Percentiles rank a stretch among this genome's conserved stretches.
Evolutionary conservation across 2,113 vertebrate genomes (phyloP).

Genomic region (Agapornis roseicollis): DNA sequence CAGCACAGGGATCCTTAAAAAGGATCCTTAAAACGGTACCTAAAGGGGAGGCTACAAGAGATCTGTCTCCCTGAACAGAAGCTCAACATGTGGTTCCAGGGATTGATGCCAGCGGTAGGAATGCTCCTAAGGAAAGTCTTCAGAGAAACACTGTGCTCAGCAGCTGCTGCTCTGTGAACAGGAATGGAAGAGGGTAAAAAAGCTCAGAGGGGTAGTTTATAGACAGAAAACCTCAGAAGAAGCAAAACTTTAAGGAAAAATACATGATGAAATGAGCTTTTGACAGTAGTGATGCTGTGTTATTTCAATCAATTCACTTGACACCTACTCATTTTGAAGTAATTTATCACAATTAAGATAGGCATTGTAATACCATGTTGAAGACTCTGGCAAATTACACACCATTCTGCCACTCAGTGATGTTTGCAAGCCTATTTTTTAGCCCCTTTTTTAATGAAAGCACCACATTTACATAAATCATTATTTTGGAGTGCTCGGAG

Average conservation of each 20-base stretch:
- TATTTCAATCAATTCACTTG: not conserved
- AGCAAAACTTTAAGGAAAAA: not conserved
- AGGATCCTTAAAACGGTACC: not conserved
- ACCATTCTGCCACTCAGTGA: not conserved
- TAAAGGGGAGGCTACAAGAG: not conserved
- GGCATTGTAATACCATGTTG: not conserved
- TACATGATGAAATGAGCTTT: not conserved
- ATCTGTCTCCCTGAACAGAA: not conserved
- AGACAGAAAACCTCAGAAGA: not conserved
- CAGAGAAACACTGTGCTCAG: not conserved
- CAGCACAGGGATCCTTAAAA: not conserved
- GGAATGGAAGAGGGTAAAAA: not conserved
- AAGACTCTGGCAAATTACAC: not conserved
- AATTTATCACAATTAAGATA: constrained; percentile 26
- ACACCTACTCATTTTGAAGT: not conserved
- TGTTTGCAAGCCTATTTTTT: not conserved
- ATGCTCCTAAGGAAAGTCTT: not conserved
- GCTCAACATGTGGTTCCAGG: not conserved
- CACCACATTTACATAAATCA: not conserved
- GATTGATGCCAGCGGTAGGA: not conserved
- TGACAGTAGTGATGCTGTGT: not conserved
- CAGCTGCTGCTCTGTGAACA: not conserved
- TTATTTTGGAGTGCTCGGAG: not conserved
- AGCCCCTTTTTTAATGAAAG: not conserved
- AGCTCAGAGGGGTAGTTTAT: not conserved